Evolutionary conservation across 2,113 vertebrate genomes (phyloP).

Genomic region (Callionymus lyra): DNA sequence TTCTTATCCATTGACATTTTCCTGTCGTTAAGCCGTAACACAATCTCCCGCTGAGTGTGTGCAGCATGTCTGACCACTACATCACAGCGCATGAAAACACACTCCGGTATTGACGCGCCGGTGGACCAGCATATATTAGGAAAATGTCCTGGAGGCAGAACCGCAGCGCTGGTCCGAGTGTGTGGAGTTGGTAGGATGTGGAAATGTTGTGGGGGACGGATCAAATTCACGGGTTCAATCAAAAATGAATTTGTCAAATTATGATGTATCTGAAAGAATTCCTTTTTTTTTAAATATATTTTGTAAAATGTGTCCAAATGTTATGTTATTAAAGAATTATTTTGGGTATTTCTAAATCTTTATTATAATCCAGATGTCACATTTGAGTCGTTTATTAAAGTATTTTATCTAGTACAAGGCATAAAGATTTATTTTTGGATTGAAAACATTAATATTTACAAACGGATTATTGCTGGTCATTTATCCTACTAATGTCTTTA

Average conservation of each 20-base stretch:
- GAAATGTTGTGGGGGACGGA: constrained; percentile 14
- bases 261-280: no score
- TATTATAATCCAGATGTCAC: no score
- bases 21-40: constrained; percentile 69
- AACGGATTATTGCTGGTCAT: no score
- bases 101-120: constrained; percentile 23
- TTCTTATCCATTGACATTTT: constrained; percentile 73
- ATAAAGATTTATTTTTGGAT: no score
- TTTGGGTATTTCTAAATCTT: no score
- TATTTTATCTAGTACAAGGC: no score
- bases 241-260: constrained; percentile 1
- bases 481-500: no score
- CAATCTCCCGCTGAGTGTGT: constrained; percentile 61
- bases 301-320: no score
- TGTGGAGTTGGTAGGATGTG: constrained; percentile 12
- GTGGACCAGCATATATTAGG: constrained; percentile 41
- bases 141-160: constrained; percentile 44
- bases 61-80: constrained; percentile 55
- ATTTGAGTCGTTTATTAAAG: no score
- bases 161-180: constrained; percentile 12
- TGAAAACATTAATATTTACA: no score
- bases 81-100: constrained; percentile 26
- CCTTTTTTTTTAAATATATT: no score
- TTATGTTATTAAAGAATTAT: no score
- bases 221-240: constrained; percentile 7